Evolutionary conservation across 1,140 invertebrate genomes (phyloP), one percentile per base, ranked within the genome.

Genomic region (Drosophila pallidifrons): DNA sequence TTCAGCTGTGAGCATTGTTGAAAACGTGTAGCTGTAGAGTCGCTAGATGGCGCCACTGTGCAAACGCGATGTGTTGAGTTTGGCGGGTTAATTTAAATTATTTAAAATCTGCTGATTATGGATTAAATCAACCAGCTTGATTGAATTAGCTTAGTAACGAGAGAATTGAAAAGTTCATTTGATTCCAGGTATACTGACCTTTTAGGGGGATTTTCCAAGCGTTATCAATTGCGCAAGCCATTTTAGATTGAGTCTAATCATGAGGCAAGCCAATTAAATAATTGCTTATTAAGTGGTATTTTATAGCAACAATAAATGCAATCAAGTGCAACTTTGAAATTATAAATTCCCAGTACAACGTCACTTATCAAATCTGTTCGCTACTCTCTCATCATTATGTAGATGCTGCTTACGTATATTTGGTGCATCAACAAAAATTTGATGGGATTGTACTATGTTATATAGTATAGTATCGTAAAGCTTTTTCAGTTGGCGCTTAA

Each of bases 311-410:
- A 20, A 43, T 58, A 41, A 45, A 38, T 55, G 52, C 35, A 57
- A 57, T 20, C 41, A 20, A 32, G 8, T 38, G 52, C 13, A 13
- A 25, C 54, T 61, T 68, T 30, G 1, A 60, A 68, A 46, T 61
- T 13, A 51, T 7, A 73, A 73, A 68, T 60, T 54, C 38, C 65
- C 65, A 16, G 13, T 16, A 28, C 47, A 16, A 30, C 47, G n/a
- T 35, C 55, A 68, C 7, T 16, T 54, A 41, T 28, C 41, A 68
- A 57, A 38, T 63, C 67, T 49, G 46, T 58, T 45, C 38, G 45
- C 16, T 15, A 16, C 25, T 28, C 25, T 41, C 20, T 25, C 20
- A 25, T 25, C 20, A 25, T 25, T 25, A 25, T 25, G 20, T 25
- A 25, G 3, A 25, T 25, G 35, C 11, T 45, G 38, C 45, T 28